phyloP scores from a whole-genome alignment of 2,113 vertebrate species.

The Solenodon paradoxus region DNA sequence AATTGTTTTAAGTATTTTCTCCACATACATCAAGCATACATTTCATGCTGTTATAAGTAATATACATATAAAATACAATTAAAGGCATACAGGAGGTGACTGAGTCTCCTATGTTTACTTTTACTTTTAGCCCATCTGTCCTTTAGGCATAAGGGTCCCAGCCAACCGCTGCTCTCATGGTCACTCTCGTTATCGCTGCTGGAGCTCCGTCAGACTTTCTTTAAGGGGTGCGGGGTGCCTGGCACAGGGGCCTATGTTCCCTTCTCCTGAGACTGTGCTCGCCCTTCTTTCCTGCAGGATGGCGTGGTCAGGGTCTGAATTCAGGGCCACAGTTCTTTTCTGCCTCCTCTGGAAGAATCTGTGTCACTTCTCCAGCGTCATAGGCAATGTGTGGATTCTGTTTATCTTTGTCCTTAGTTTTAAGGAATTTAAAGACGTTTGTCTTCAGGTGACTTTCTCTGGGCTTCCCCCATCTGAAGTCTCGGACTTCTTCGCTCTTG shows the following conservation, averaged over 20 bases:
- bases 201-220: too few species aligned
- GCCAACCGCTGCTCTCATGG: neutral
- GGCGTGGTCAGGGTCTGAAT: neutral
- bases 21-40: neutral
- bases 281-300: neutral
- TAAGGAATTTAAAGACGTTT: neutral
- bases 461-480: neutral
- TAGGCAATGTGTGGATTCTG: neutral
- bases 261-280: neutral
- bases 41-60: neutral
- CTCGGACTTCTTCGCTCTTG: neutral
- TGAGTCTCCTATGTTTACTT: neutral
- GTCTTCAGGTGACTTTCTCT: neutral
- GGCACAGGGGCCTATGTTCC: neutral
- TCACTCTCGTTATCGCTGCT: too few species aligned
- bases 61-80: neutral
- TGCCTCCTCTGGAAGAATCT: neutral
- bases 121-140: neutral
- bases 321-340: neutral
- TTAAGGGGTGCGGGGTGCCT: neutral
- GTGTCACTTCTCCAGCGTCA: neutral
- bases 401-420: neutral
- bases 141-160: neutral
- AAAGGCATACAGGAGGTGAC: neutral
- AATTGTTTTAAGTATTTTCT: neutral